phyloP scores from a whole-genome alignment of 2,113 vertebrate species.

The Dasypus novemcinctus region DNA sequence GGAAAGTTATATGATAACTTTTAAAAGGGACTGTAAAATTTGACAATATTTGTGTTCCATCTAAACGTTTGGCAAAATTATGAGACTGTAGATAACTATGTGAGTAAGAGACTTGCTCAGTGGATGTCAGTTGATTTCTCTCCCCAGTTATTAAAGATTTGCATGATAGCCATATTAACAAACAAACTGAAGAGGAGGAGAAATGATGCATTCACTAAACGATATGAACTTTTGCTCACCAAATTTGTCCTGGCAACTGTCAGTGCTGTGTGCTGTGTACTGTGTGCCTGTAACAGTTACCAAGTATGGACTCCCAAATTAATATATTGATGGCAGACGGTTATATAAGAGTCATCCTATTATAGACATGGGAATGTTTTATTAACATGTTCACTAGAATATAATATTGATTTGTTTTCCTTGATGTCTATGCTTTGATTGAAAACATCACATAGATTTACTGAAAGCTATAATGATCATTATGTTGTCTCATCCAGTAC shows the following conservation, averaged over 20 bases:
- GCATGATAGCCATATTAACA: neutral
- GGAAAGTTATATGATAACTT: neutral
- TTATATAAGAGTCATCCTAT: neutral
- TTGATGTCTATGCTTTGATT: neutral
- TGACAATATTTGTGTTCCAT: neutral
- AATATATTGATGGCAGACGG: neutral
- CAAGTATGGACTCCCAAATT: neutral
- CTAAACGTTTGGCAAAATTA: neutral
- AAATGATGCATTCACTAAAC: neutral
- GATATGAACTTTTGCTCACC: neutral
- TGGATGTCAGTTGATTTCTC: neutral
- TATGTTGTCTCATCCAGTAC: neutral
- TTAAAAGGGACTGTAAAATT: neutral
- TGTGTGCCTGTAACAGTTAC: neutral
- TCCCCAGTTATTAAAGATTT: neutral
- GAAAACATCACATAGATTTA: neutral
- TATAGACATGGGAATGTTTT: neutral
- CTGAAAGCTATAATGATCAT: neutral
- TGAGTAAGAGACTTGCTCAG: neutral
- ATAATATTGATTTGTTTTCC: neutral
- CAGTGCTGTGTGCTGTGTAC: neutral
- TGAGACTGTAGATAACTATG: neutral
- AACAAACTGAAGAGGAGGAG: neutral
- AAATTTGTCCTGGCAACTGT: neutral
- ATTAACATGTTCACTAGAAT: neutral